Base-by-base conservation (phyloP, 2,797 vertebrate species). In the Brachyrhaphis roseni region DNA sequence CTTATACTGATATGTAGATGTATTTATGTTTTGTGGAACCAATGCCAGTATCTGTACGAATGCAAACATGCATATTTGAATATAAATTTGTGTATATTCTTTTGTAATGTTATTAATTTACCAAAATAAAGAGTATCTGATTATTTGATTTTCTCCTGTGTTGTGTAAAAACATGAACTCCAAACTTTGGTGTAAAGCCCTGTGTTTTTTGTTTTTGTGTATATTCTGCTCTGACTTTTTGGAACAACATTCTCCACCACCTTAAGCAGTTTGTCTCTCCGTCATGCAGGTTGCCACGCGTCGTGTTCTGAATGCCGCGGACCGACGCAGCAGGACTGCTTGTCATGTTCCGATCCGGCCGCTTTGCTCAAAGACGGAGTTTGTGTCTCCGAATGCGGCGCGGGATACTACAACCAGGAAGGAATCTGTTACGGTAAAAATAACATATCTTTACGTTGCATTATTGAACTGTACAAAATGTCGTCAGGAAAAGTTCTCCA, bases 241-340 rank as follows among this genome's bases (percentile, higher is more conserved):
- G 34, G 10, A 39, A 13, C 8, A 26, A 41, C 36, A 39, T 66
- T 11, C 34, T 18, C 64, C 64, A 26, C 11, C 41, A n/a, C 23
- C 6, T 3, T 7, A 39, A 36, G 43, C 26, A n/a, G 4, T 45
- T 43, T 78, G 13, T 71, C 74, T 71, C n/a, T 59, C 51, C 43
- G 26, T 41, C 80, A 81, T 18, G 59, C 95, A 99, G 98, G 87
- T 79, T 99, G 98, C 82, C 96, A 98, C 0, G 82, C 94, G 78
- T 97, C 97, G 15, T 99, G 98, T 74, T 95, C 94, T 0, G 85
- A 90, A 0, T 99, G 98, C 87, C 86, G 80, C 16, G 97, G 97
- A 2, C 90, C 95, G 1, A 87, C 90, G 0, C 95, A 89, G 78
- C 94, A 83, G 89, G 95, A 97, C 1, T 99, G 98, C 45, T 41